Percentiles rank a stretch among this genome's conserved stretches.
Evolutionary conservation across 64 coral and sea anemone genomes (phyloP).

Genomic region (Montipora sp.): DNA sequence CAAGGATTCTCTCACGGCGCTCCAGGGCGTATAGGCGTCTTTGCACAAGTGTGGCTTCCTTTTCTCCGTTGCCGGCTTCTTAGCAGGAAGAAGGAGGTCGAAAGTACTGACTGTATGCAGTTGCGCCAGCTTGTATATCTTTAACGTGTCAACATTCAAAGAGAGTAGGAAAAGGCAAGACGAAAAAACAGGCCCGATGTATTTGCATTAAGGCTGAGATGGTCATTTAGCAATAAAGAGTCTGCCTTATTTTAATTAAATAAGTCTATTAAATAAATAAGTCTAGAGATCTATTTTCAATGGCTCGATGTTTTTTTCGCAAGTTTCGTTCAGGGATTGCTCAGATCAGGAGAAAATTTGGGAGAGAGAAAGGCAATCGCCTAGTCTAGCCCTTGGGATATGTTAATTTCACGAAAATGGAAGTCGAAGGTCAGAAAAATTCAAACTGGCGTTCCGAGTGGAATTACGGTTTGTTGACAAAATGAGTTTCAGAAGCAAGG

Average conservation of each 20-base stretch:
- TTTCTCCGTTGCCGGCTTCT: slow-evolving; percentile 9
- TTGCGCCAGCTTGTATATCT: background rate
- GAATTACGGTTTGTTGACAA: too few species aligned
- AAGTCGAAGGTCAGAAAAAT: too few species aligned
- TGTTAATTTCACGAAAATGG: too few species aligned
- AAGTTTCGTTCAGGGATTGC: too few species aligned
- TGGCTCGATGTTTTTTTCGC: too few species aligned
- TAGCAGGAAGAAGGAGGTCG: background rate
- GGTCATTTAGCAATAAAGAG: background rate
- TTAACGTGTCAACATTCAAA: background rate
- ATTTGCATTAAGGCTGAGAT: background rate
- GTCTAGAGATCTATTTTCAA: too few species aligned
- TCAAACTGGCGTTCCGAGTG: too few species aligned
- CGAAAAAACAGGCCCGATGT: background rate
- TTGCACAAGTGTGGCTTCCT: slow-evolving; percentile 34
- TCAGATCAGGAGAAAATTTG: too few species aligned
- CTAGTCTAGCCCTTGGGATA: too few species aligned
- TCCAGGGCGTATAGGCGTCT: slow-evolving; percentile 10
- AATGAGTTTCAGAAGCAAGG: too few species aligned
- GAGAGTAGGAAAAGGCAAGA: background rate
- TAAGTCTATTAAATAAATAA: background rate
- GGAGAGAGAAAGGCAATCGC: too few species aligned
- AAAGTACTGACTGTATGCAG: background rate
- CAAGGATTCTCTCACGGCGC: slow-evolving; percentile 20
- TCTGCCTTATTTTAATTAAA: background rate